Percentiles rank a stretch among this genome's conserved stretches.
Conservation (phyloP, 2,888 invertebrate species). For the Diplolepis rosae region DNA sequence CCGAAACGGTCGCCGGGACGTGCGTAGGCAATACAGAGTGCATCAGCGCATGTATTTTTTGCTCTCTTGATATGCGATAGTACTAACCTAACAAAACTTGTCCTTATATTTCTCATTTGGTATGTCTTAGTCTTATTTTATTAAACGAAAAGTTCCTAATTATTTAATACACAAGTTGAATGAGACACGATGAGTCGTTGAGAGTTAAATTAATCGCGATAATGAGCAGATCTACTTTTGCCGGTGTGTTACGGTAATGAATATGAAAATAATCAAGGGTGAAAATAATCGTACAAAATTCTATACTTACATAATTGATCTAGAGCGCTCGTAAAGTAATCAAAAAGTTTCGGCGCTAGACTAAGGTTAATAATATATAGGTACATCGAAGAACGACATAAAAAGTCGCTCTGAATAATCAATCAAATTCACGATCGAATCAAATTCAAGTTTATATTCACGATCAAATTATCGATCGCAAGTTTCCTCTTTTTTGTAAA, state of each 20-base stretch:
- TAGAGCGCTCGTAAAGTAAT: conserved; percentile 63
- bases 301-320: conserved; percentile 31
- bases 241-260: conserved; percentile 26
- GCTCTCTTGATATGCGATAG: conserved; percentile 72
- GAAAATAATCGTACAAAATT: conserved; percentile 37
- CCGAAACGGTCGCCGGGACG: conserved; percentile 60
- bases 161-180: conserved; percentile 58
- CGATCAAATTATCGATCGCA: background rate
- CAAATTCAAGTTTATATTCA: background rate
- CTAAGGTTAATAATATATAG: conserved; percentile 6
- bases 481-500: conserved; percentile 7
- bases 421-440: conserved; percentile 5
- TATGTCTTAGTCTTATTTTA: conserved; percentile 73
- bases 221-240: conserved; percentile 64
- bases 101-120: conserved; percentile 71
- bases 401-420: background rate
- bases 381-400: conserved; percentile 14
- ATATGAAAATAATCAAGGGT: conserved; percentile 40
- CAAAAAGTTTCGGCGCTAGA: conserved; percentile 19
- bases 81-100: conserved; percentile 70
- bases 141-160: conserved; percentile 57
- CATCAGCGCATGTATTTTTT: conserved; percentile 64
- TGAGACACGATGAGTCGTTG: conserved; percentile 57
- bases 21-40: conserved; percentile 71
- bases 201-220: conserved; percentile 60